Conservation (phyloP, 2,888 invertebrate genomes). For the Liposcelis brunnea region DNA sequence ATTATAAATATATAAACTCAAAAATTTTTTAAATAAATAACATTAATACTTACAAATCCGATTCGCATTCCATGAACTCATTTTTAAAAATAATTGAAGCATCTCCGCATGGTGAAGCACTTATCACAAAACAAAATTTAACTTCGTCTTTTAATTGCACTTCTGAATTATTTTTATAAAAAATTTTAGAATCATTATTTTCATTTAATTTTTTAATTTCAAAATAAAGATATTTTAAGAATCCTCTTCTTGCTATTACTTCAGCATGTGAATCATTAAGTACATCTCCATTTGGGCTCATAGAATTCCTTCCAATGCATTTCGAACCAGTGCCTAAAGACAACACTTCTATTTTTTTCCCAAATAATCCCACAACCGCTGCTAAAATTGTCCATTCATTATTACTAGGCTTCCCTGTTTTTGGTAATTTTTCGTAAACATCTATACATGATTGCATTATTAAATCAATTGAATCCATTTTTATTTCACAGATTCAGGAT, state of each 20-base stretch:
- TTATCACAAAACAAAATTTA: conserved; percentile 68
- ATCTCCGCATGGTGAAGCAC: conserved; percentile 86
- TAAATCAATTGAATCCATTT: conserved; percentile 25
- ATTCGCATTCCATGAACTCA: too few species aligned
- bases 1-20: conserved; percentile 5
- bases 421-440: conserved; percentile 44
- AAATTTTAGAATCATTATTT: conserved; percentile 18
- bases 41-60: background rate
- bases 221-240: conserved; percentile 56
- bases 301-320: conserved; percentile 54
- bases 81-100: conserved; percentile 62
- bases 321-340: conserved; percentile 85
- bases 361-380: conserved; percentile 39
- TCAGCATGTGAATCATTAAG: conserved; percentile 89
- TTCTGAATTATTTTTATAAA: conserved; percentile 17
- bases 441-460: conserved; percentile 41
- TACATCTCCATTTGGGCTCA: conserved; percentile 47
- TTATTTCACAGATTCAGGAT: conserved; percentile 34
- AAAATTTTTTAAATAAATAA: conserved; percentile 16
- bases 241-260: conserved; percentile 58
- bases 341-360: conserved; percentile 38
- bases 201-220: conserved; percentile 33
- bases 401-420: conserved; percentile 59
- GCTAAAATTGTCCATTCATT: conserved; percentile 75
- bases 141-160: conserved; percentile 38